phyloP scores from a whole-genome alignment of 2,113 vertebrate genomes.

The Apistogramma diplotaenia region DNA sequence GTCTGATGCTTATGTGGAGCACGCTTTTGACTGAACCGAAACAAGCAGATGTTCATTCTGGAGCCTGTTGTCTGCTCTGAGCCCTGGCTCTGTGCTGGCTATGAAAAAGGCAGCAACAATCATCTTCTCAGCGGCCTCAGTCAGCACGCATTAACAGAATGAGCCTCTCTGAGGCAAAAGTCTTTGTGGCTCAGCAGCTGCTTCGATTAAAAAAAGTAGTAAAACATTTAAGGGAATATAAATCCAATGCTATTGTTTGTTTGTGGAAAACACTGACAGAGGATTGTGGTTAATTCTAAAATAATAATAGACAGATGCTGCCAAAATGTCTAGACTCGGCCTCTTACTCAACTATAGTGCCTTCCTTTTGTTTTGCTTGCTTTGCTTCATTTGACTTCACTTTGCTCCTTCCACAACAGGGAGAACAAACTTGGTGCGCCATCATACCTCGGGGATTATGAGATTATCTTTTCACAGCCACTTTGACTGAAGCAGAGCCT shows the following conservation, averaged over 20 bases:
- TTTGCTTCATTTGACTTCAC: conserved; percentile 7
- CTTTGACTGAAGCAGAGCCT: conserved; percentile 40
- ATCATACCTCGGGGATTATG: conserved; percentile 69
- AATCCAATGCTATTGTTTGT: not conserved
- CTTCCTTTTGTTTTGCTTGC: not conserved
- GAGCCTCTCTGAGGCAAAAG: conserved; percentile 1
- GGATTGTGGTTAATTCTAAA: not conserved
- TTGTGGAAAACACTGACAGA: not conserved
- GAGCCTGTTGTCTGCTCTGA: not conserved
- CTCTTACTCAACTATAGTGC: conserved; percentile 17
- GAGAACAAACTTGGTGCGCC: conserved; percentile 30
- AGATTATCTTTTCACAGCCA: conserved; percentile 67
- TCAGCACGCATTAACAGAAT: not conserved
- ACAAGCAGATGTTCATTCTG: conserved; percentile 54
- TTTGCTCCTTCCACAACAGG: conserved; percentile 29
- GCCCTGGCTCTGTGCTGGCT: conserved; percentile 20
- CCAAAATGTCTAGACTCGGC: conserved; percentile 27
- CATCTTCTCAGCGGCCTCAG: not conserved
- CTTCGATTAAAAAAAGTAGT: not conserved
- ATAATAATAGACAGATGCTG: conserved; percentile 18
- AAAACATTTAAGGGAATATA: not conserved
- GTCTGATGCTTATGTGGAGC: conserved; percentile 41
- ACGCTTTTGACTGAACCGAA: conserved; percentile 38
- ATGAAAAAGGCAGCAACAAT: conserved; percentile 51
- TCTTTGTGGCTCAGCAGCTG: conserved; percentile 47